A percentile compares a stretch with the other conserved stretches of the same genome.
phyloP scores from a whole-genome alignment of 2,797 vertebrate species.

The Gobionotothen gibberifrons region DNA sequence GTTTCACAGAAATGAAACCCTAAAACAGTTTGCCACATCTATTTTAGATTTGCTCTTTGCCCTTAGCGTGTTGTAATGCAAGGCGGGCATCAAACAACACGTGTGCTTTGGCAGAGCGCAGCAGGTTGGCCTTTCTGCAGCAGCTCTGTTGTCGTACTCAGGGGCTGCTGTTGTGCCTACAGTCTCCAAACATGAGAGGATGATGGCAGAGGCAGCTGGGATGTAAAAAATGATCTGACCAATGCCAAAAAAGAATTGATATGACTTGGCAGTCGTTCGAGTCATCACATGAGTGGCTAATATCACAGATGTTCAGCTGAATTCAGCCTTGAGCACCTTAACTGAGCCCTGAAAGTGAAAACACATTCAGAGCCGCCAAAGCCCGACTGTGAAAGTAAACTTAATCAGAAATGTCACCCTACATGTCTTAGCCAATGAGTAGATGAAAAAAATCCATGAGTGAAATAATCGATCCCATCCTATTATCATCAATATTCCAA shows the following conservation, averaged over 20 bases:
- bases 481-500: not conserved
- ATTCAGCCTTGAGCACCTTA: constrained; percentile 29
- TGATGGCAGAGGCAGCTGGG: constrained; percentile 43
- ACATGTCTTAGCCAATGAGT: not conserved
- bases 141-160: constrained; percentile 16
- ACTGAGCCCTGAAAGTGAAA: constrained; percentile 12
- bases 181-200: constrained; percentile 20
- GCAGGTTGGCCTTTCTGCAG: not conserved
- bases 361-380: constrained; percentile 2
- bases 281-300: constrained; percentile 21
- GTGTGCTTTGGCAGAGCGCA: constrained; percentile 13
- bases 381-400: not conserved
- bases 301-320: constrained; percentile 46
- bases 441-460: not conserved
- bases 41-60: constrained; percentile 19
- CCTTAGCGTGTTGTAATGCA: constrained; percentile 17
- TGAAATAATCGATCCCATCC: not conserved
- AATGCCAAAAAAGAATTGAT: constrained; percentile 45
- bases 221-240: constrained; percentile 37
- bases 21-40: constrained; percentile 14
- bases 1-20: constrained; percentile 15
- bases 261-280: constrained; percentile 39
- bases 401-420: constrained; percentile 1
- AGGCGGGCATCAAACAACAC: constrained; percentile 18
- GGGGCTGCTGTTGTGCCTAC: constrained; percentile 9